Conservation (phyloP, 2,797 vertebrate species). For the Coracias cyanogaster region DNA sequence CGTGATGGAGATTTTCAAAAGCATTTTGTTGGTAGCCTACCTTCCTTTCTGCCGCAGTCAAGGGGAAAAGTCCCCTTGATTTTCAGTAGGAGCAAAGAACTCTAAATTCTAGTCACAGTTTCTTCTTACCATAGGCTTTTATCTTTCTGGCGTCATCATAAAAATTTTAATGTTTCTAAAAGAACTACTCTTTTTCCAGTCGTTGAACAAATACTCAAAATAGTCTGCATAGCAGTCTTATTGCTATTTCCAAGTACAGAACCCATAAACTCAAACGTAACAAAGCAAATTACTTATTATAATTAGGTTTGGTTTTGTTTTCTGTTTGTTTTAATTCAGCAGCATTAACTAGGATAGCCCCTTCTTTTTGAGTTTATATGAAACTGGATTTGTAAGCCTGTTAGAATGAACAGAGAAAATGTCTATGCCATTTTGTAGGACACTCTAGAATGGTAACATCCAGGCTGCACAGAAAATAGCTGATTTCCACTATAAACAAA, state of each 20-base stretch:
- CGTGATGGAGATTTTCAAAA: background rate
- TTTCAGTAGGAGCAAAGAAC: background rate
- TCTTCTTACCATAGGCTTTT: background rate
- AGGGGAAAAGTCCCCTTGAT: background rate
- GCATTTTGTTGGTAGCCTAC: background rate
- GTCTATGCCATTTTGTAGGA: constrained; percentile 11
- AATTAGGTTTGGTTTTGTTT: too few species aligned
- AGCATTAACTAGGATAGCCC: background rate
- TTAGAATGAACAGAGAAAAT: background rate
- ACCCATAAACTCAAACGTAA: background rate
- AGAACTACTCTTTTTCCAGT: background rate
- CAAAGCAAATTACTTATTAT: background rate
- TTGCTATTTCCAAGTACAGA: background rate
- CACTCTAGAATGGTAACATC: background rate
- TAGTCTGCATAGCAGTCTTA: background rate
- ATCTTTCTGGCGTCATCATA: background rate
- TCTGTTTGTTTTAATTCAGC: background rate
- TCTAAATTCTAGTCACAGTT: background rate
- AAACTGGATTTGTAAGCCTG: background rate
- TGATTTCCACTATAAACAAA: constrained; percentile 49
- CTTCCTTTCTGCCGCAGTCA: background rate
- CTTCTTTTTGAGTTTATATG: background rate
- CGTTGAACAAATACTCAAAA: background rate
- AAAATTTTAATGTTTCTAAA: background rate
- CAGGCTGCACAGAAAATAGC: constrained; percentile 36